phyloP scores from a whole-genome alignment of 1,140 invertebrate species.

The Spodoptera litura region DNA sequence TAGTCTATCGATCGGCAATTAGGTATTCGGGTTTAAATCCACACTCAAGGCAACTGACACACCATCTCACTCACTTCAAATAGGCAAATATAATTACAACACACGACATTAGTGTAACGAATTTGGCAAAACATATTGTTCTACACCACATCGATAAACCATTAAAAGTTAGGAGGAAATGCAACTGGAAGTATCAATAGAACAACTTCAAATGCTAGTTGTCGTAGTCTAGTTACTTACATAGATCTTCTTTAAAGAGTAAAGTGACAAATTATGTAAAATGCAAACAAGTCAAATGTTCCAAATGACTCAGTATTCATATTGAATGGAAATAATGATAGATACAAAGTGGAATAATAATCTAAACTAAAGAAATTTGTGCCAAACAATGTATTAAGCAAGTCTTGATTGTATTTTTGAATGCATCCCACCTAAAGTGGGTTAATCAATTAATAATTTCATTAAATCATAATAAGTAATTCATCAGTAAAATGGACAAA shows the following conservation, averaged over 20 bases:
- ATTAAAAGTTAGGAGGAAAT: conserved; percentile 33
- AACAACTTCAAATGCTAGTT: conserved; percentile 29
- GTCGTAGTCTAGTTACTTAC: conserved; percentile 19
- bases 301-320: conserved; percentile 3
- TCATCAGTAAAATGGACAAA: conserved; percentile 31
- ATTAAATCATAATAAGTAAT: conserved; percentile 35
- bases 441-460: conserved; percentile 23
- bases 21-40: conserved; percentile 56
- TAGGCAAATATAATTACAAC: conserved; percentile 53
- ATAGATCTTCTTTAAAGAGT: conserved; percentile 23
- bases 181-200: conserved; percentile 38
- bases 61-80: conserved; percentile 57
- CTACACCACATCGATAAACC: conserved; percentile 34
- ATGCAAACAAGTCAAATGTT: conserved; percentile 33
- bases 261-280: conserved; percentile 13
- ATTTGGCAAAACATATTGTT: conserved; percentile 48
- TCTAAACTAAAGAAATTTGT: conserved; percentile 41
- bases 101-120: conserved; percentile 44
- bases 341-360: background rate
- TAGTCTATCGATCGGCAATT: conserved; percentile 47
- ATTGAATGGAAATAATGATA: conserved; percentile 9
- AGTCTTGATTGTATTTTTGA: conserved; percentile 17
- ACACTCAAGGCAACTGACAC: conserved; percentile 57
- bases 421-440: conserved; percentile 14
- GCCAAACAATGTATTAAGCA: conserved; percentile 31